phyloP scores from a whole-genome alignment of 2,797 vertebrate species.

The Myotis pilosus region DNA sequence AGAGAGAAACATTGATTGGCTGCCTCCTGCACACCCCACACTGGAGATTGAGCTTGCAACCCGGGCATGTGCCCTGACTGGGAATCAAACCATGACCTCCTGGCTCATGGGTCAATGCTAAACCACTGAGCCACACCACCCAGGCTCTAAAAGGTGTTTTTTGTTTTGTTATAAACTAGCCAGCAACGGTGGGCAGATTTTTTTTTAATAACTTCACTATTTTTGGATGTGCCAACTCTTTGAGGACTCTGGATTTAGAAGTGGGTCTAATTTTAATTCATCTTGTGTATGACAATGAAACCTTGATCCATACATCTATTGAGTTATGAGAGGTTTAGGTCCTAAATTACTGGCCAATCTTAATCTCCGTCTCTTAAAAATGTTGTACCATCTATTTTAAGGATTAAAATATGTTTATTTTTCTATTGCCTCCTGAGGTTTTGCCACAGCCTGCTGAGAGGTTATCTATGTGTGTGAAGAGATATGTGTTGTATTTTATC shows the following conservation, averaged over 20 bases:
- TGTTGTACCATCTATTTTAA: neutral
- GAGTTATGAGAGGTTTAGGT: neutral
- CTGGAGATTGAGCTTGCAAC: no score
- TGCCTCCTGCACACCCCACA: no score
- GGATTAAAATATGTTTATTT: neutral
- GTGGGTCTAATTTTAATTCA: neutral
- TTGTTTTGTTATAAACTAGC: neutral
- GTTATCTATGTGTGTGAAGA: neutral
- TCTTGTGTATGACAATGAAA: neutral
- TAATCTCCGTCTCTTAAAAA: neutral
- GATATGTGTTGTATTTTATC: neutral
- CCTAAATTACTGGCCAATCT: neutral
- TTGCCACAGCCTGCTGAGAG: neutral
- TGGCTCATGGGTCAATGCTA: no score
- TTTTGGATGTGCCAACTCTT: neutral
- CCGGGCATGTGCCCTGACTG: no score
- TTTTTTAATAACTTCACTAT: neutral
- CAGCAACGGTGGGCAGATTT: neutral
- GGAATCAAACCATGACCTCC: no score
- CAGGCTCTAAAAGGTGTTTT: no score
- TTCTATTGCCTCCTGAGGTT: neutral
- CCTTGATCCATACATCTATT: neutral
- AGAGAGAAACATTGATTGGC: no score
- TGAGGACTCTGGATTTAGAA: neutral
- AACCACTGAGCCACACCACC: no score